These are phyloP conservation scores for Fringilla coelebs DNA, from an alignment of 2,797 vertebrate genomes.

Conservation along the genomic window DNA sequence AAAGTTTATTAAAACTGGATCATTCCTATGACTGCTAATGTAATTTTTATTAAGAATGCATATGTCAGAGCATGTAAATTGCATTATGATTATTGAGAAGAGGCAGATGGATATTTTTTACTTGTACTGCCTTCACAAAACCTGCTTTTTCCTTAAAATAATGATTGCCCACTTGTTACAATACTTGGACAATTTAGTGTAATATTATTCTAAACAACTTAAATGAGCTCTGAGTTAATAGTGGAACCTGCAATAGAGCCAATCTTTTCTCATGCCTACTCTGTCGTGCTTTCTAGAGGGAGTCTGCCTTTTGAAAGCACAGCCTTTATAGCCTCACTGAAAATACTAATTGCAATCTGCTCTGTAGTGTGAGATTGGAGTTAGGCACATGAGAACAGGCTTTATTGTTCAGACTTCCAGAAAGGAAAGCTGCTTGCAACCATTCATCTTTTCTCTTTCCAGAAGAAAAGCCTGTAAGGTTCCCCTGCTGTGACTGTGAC, in stretches of 20 bases:
- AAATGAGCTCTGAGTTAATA: background rate
- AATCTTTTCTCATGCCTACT: background rate
- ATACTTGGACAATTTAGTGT: background rate
- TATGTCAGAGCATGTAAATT: background rate
- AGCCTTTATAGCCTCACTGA: background rate
- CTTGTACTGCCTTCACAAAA: background rate
- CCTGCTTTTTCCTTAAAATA: background rate
- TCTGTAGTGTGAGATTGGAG: background rate
- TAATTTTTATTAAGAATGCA: background rate
- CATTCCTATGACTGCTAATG: background rate
- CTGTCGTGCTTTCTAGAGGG: background rate
- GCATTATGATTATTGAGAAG: background rate
- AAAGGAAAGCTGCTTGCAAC: background rate
- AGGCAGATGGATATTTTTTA: background rate
- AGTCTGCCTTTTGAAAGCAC: background rate
- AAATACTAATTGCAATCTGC: background rate
- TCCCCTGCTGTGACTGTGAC: background rate
- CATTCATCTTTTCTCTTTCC: background rate
- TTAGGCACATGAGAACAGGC: background rate
- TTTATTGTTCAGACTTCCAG: slow-evolving; percentile 7
- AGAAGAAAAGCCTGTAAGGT: background rate
- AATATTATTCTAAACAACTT: background rate
- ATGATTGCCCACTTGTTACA: background rate
- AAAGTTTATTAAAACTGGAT: background rate
- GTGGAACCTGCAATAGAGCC: background rate